These are phyloP conservation scores for Harpagus bidentatus DNA, from an alignment of 2,113 vertebrate species.

Conservation along the genomic window DNA sequence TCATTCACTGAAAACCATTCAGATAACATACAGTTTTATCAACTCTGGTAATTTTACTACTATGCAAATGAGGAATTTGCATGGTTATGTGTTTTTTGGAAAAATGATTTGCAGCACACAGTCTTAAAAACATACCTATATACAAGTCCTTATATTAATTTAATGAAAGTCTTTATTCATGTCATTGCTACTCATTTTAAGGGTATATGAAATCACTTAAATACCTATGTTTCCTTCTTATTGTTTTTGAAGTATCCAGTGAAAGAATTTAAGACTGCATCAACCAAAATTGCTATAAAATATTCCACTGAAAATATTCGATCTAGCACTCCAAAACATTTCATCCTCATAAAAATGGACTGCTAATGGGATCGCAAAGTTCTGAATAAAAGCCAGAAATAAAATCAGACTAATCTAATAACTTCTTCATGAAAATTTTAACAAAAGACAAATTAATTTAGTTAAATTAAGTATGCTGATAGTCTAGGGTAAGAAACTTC, in stretches of 20 bases:
- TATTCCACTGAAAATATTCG: constrained; percentile 16
- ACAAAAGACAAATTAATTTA: constrained; percentile 57
- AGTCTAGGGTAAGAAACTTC: constrained; percentile 12
- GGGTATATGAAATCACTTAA: not conserved
- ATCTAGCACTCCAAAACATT: constrained; percentile 10
- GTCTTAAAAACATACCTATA: not conserved
- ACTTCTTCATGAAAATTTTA: constrained; percentile 64
- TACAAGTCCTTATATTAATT: not conserved
- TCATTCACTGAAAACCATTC: not conserved
- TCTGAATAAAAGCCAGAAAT: constrained; percentile 50
- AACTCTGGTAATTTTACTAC: constrained; percentile 1
- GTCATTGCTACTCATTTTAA: not conserved
- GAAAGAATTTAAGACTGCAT: constrained; percentile 19
- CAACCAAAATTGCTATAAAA: not conserved
- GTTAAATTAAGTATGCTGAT: constrained; percentile 30
- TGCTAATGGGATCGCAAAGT: constrained; percentile 43
- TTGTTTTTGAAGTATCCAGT: not conserved
- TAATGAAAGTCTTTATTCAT: not conserved
- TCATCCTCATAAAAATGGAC: constrained; percentile 18
- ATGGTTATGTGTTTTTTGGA: not conserved
- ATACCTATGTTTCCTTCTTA: not conserved
- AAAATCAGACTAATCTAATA: constrained; percentile 64
- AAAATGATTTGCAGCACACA: not conserved
- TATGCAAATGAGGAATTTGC: constrained; percentile 17
- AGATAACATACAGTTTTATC: not conserved